These are phyloP conservation scores for Drosophila affinis DNA, from an alignment of 2,888 invertebrate species.

Conservation along the genomic window DNA sequence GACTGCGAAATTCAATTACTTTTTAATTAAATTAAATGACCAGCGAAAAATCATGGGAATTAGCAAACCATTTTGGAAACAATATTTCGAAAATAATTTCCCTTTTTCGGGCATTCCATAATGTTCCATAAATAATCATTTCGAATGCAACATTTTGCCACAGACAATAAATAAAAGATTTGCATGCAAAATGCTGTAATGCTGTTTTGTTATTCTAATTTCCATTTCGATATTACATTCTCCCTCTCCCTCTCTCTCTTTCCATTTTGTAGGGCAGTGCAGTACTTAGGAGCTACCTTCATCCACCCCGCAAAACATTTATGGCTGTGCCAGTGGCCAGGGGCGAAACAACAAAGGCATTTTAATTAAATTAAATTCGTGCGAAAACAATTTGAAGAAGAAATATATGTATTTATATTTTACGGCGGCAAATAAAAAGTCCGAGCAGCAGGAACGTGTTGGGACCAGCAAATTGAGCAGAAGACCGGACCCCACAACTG, in stretches of 20 bases:
- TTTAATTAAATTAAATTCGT: conserved; percentile 75
- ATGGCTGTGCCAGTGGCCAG: neutral
- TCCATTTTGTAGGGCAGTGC: neutral
- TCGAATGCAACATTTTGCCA: neutral
- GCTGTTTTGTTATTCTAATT: neutral
- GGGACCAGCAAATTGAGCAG: conserved; percentile 65
- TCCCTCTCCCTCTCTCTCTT: neutral
- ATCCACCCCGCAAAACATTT: neutral
- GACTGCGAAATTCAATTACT: no score
- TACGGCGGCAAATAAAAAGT: conserved; percentile 54
- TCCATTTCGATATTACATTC: neutral
- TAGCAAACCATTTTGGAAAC: neutral
- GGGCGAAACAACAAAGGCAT: conserved; percentile 32
- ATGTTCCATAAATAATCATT: neutral
- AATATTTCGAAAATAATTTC: neutral
- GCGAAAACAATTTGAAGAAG: conserved; percentile 64
- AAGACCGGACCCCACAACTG: conserved; percentile 4
- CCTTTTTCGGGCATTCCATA: neutral
- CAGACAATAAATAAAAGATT: neutral
- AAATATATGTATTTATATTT: conserved; percentile 55
- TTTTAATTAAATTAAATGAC: no score
- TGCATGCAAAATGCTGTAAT: neutral
- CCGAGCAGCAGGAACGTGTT: conserved; percentile 64
- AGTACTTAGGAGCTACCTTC: neutral
- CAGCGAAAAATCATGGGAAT: neutral